A percentile compares a stretch with the other conserved stretches of the same genome.
These are phyloP conservation scores for Icerya purchasi DNA, from an alignment of 2,888 invertebrate species.

Conservation along the genomic window DNA sequence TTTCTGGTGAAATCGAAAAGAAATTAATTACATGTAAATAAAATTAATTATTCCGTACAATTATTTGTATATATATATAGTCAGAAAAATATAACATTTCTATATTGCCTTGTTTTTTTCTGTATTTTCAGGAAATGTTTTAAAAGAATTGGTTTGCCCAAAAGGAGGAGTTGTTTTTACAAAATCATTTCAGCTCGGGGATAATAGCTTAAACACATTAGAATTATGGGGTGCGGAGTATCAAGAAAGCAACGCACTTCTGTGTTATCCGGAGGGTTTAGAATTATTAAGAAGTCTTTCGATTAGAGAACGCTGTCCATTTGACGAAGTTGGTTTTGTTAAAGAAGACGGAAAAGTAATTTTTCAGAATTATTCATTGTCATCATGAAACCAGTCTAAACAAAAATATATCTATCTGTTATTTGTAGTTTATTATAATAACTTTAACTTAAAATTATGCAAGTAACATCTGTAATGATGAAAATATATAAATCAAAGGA, in stretches of 20 bases:
- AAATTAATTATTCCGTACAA: too few species aligned
- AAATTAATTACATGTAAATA: too few species aligned
- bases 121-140: conserved; percentile 52
- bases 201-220: conserved; percentile 76
- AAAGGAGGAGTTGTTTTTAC: conserved; percentile 78
- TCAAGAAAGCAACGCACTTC: conserved; percentile 81
- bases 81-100: background rate
- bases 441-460: too few species aligned
- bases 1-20: too few species aligned
- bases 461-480: background rate
- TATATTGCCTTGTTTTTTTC: conserved; percentile 6
- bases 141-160: conserved; percentile 91
- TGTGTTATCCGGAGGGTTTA: conserved; percentile 47
- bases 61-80: conserved; percentile 1
- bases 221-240: conserved; percentile 98
- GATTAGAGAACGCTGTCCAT: conserved; percentile 70
- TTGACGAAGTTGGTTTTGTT: conserved; percentile 79
- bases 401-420: too few species aligned
- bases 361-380: too few species aligned
- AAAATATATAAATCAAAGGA: background rate
- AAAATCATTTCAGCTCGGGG: conserved; percentile 70
- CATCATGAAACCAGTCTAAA: too few species aligned
- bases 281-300: conserved; percentile 46
- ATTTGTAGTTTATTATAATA: too few species aligned
- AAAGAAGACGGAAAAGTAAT: conserved; percentile 58